A percentile compares a stretch with the other conserved stretches of the same genome.
Evolutionary conservation across 2,113 vertebrate genomes (phyloP).

Genomic region (Anarrhichthys ocellatus): DNA sequence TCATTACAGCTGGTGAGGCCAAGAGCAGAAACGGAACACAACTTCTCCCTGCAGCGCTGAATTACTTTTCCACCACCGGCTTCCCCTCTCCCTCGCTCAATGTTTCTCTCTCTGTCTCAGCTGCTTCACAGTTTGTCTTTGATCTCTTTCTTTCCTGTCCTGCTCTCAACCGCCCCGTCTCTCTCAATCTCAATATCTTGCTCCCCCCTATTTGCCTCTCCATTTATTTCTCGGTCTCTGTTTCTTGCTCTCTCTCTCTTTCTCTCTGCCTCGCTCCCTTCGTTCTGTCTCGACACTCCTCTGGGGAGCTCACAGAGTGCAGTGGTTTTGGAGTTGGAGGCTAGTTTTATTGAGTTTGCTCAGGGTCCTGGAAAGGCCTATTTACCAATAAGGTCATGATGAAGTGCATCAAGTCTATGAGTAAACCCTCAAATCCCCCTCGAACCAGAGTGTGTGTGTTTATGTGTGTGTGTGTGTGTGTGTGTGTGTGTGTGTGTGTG

Average conservation of each 20-base stretch:
- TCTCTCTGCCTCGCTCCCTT: conserved; percentile 31
- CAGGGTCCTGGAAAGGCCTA: conserved; percentile 69
- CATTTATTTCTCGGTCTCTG: conserved; percentile 61
- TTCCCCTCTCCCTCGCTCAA: conserved; percentile 67
- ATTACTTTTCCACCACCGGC: conserved; percentile 80
- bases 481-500: conserved; percentile 33
- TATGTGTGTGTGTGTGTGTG: conserved; percentile 31
- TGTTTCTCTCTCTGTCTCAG: conserved; percentile 74
- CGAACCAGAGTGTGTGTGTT: conserved; percentile 32
- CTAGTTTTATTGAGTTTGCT: conserved; percentile 83
- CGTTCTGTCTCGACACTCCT: conserved; percentile 48
- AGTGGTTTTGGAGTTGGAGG: conserved; percentile 69
- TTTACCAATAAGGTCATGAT: conserved; percentile 77
- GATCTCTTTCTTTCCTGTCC: conserved; percentile 77
- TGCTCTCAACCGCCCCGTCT: conserved; percentile 64
- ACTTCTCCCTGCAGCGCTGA: conserved; percentile 81
- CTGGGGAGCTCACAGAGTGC: conserved; percentile 46
- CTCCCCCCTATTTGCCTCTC: conserved; percentile 63
- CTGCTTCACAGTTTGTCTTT: conserved; percentile 78
- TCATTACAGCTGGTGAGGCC: conserved; percentile 83
- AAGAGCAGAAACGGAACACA: conserved; percentile 81
- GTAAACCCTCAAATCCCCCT: conserved; percentile 75
- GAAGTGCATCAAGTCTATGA: conserved; percentile 67
- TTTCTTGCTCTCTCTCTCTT: conserved; percentile 41
- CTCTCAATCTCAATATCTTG: conserved; percentile 72